phyloP scores from a whole-genome alignment of 2,888 invertebrate genomes.

The Macroteleia sp. region DNA sequence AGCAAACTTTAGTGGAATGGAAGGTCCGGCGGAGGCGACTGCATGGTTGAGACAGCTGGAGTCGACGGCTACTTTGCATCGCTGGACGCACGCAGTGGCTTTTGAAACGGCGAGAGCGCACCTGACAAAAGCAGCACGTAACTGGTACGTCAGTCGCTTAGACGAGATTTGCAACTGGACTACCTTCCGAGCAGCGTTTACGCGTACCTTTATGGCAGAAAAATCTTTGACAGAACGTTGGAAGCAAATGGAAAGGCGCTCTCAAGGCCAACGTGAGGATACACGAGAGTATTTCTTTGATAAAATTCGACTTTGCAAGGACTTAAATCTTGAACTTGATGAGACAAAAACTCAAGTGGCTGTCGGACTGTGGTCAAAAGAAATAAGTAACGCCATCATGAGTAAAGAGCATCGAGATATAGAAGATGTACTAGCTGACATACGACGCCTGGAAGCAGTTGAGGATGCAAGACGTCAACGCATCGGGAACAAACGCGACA shows the following conservation, averaged over 20 bases:
- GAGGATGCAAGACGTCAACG: constrained; percentile 2
- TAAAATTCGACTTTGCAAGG: constrained; percentile 52
- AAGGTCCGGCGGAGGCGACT: background rate
- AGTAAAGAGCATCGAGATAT: background rate
- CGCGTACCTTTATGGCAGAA: background rate
- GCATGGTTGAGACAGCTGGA: constrained; percentile 15
- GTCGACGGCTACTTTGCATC: constrained; percentile 16
- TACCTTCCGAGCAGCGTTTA: background rate
- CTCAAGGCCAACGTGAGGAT: constrained; percentile 23
- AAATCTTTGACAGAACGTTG: constrained; percentile 31
- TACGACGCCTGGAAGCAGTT: constrained; percentile 11
- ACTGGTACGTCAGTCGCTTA: constrained; percentile 17
- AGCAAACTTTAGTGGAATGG: constrained; percentile 12
- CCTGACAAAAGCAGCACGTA: background rate
- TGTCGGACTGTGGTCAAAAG: constrained; percentile 31
- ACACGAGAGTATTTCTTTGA: constrained; percentile 44
- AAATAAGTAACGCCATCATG: constrained; percentile 28
- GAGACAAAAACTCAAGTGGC: constrained; percentile 43
- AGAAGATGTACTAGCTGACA: constrained; percentile 20
- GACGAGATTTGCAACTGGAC: constrained; percentile 6
- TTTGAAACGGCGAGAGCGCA: constrained; percentile 23
- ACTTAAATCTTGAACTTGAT: constrained; percentile 1
- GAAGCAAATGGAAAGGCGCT: constrained; percentile 47
- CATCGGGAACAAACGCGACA: background rate
- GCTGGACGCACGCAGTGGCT: constrained; percentile 10